These are phyloP conservation scores for Cyclura pinguis DNA, from an alignment of 2,797 vertebrate species.

Conservation along the genomic window DNA sequence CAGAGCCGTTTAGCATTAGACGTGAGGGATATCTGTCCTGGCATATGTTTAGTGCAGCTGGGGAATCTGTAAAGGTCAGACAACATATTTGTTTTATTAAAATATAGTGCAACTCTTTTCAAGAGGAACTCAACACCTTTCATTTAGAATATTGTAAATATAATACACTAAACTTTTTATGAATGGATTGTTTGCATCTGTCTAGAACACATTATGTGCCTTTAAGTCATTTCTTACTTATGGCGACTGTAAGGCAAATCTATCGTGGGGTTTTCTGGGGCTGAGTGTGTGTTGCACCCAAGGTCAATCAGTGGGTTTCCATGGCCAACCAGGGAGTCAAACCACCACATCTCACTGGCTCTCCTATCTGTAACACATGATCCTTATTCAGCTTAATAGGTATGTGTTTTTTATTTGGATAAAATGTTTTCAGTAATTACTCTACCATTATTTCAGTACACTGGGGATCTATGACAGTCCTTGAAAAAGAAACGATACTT, in stretches of 20 bases:
- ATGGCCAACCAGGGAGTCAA: no score
- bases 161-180: constrained; percentile 35
- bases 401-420: not conserved
- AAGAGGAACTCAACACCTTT: not conserved
- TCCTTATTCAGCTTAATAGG: not conserved
- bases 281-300: no score
- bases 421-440: not conserved
- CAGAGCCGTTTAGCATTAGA: constrained; percentile 44
- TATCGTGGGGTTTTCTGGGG: no score
- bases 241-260: no score
- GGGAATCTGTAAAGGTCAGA: constrained; percentile 41
- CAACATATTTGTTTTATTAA: constrained; percentile 34
- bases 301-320: no score
- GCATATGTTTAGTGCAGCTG: not conserved
- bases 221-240: no score
- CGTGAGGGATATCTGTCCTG: constrained; percentile 28
- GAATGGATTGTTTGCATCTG: not conserved
- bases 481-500: not conserved
- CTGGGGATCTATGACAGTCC: not conserved
- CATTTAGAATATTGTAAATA: constrained; percentile 21
- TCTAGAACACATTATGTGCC: no score
- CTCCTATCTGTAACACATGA: not conserved
- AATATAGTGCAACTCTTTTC: constrained; percentile 34
- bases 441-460: not conserved
- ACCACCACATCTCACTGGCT: no score